Percentiles rank a stretch among this genome's conserved stretches.
Evolutionary conservation across 2,888 invertebrate species (phyloP).

Genomic region (Allolobophora icterica): DNA sequence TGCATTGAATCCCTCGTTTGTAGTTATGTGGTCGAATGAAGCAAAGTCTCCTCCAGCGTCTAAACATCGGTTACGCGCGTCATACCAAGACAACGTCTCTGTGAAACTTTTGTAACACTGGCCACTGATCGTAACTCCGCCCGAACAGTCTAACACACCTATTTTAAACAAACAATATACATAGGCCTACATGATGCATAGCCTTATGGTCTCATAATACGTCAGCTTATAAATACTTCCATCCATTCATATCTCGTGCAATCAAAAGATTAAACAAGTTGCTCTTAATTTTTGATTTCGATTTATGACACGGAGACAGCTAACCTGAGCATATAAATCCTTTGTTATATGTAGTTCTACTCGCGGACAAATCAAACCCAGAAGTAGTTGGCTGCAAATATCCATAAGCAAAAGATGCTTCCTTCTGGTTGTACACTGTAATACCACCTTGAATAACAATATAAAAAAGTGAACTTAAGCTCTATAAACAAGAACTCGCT

Average conservation of each 20-base stretch:
- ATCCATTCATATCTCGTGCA: no score
- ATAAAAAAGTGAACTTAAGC: background rate
- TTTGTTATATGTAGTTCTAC: background rate
- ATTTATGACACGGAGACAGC: background rate
- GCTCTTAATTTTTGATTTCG: no score
- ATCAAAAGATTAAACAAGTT: no score
- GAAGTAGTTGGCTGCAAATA: background rate
- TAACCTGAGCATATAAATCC: background rate
- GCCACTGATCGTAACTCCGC: slow-evolving; percentile 1
- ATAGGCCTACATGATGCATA: no score
- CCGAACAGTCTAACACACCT: background rate
- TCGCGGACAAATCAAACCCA: background rate
- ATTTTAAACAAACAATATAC: background rate
- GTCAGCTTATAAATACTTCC: no score
- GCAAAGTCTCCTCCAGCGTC: background rate
- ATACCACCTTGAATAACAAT: background rate
- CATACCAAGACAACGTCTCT: background rate
- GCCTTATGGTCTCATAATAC: no score
- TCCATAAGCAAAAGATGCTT: background rate
- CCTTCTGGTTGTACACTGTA: background rate
- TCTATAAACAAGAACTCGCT: no score
- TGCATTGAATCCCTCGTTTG: background rate
- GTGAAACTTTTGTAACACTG: slow-evolving; percentile 3
- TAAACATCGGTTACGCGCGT: background rate
- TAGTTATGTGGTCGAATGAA: background rate